Evolutionary conservation across 2,888 invertebrate genomes (phyloP).

Genomic region (Dryocosmus kuriphilus): DNA sequence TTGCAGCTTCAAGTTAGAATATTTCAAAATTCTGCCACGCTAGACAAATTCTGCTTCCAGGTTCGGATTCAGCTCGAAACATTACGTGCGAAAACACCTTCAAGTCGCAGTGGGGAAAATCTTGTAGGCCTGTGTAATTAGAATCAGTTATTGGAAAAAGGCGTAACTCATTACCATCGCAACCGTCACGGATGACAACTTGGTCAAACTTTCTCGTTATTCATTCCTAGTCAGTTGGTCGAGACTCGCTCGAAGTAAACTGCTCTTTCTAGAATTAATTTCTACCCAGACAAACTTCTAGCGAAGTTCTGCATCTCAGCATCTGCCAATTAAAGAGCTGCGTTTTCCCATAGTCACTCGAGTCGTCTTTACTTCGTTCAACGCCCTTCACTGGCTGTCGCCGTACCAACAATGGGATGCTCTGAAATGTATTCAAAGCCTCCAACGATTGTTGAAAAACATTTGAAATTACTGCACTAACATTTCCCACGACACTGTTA

Average conservation of each 20-base stretch:
- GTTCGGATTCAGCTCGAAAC: too few species aligned
- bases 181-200: slow-evolving; percentile 37
- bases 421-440: slow-evolving; percentile 15
- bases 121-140: too few species aligned
- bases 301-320: slow-evolving; percentile 57
- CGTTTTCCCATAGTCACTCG: slow-evolving; percentile 42
- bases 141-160: slow-evolving; percentile 25
- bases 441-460: background rate
- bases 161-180: slow-evolving; percentile 31
- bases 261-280: slow-evolving; percentile 53
- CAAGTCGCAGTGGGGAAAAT: too few species aligned
- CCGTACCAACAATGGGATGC: slow-evolving; percentile 11
- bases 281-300: slow-evolving; percentile 54
- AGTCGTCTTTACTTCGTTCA: slow-evolving; percentile 25
- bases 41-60: too few species aligned
- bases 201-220: slow-evolving; percentile 38
- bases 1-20: too few species aligned
- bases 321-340: slow-evolving; percentile 52
- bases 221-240: slow-evolving; percentile 37
- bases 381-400: slow-evolving; percentile 16
- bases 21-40: too few species aligned
- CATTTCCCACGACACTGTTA: background rate
- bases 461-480: background rate
- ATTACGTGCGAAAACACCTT: too few species aligned
- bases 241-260: slow-evolving; percentile 36